Evolutionary conservation across 2,888 invertebrate species (phyloP).

Genomic region (Tolmerus cingulatus): DNA sequence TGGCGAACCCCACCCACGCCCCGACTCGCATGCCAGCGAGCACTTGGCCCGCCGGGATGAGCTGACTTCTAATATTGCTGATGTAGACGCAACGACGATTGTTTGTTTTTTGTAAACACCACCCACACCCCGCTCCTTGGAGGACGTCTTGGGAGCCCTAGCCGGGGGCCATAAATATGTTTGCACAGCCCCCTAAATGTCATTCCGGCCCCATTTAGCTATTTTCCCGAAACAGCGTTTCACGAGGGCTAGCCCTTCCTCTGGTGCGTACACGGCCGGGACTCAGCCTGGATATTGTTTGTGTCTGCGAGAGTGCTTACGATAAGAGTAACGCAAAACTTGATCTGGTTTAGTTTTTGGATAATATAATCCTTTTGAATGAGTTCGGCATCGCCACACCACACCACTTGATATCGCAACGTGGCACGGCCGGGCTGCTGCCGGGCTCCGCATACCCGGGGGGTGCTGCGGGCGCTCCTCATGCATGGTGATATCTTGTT

Average conservation of each 20-base stretch:
- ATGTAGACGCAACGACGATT: conserved; percentile 46
- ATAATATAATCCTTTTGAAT: conserved; percentile 48
- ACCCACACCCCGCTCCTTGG: conserved; percentile 9
- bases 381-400: conserved; percentile 44
- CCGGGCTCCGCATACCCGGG: not conserved
- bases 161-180: conserved; percentile 48
- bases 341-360: conserved; percentile 48
- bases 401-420: conserved; percentile 22
- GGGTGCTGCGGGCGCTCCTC: not conserved
- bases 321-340: conserved; percentile 46
- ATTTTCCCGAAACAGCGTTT: conserved; percentile 42
- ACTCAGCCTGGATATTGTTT: conserved; percentile 6
- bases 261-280: not conserved
- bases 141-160: conserved; percentile 20
- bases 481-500: conserved; percentile 33
- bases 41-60: conserved; percentile 2
- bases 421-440: not conserved
- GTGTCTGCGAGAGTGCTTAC: conserved; percentile 44
- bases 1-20: not conserved
- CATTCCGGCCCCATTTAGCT: conserved; percentile 48
- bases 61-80: conserved; percentile 47
- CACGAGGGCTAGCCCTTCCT: conserved; percentile 26
- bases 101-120: conserved; percentile 42
- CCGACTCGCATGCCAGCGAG: conserved; percentile 15
- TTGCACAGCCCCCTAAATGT: conserved; percentile 49